Evolutionary conservation across 2,888 invertebrate genomes (phyloP).

Genomic region (Erynnis tages): DNA sequence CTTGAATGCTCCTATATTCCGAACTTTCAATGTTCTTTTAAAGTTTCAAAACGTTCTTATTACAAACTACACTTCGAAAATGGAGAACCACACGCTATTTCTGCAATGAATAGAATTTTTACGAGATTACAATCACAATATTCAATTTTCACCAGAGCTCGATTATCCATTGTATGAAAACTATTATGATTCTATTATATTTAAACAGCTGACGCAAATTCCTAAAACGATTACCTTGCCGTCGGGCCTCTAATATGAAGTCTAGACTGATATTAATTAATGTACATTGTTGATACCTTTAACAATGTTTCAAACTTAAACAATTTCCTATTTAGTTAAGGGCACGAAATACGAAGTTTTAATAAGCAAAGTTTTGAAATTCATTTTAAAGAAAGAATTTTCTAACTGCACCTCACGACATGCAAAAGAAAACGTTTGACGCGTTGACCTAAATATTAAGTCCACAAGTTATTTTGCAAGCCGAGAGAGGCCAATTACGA

Average conservation of each 20-base stretch:
- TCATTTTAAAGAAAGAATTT: background rate
- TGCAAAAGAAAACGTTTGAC: background rate
- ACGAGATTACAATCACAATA: no score
- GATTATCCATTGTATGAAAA: background rate
- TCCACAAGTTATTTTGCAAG: background rate
- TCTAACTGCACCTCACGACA: background rate
- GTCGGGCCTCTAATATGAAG: background rate
- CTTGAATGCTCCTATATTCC: background rate
- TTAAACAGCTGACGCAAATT: background rate
- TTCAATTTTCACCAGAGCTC: no score
- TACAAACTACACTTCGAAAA: background rate
- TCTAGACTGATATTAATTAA: slow-evolving; percentile 1
- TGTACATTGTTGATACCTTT: slow-evolving; percentile 6
- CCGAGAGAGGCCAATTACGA: slow-evolving; percentile 1
- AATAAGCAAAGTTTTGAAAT: background rate
- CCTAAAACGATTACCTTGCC: background rate
- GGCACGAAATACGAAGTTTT: background rate
- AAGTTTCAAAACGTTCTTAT: slow-evolving; percentile 5
- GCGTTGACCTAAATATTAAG: background rate
- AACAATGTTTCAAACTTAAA: slow-evolving; percentile 6
- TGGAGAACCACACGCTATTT: background rate
- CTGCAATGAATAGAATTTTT: no score
- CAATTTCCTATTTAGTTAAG: slow-evolving; percentile 2
- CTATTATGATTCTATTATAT: background rate
- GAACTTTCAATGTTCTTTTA: background rate